Percentiles rank a stretch among this genome's conserved stretches.
phyloP scores from a whole-genome alignment of 2,888 invertebrate species.

The Terebella lapidaria region DNA sequence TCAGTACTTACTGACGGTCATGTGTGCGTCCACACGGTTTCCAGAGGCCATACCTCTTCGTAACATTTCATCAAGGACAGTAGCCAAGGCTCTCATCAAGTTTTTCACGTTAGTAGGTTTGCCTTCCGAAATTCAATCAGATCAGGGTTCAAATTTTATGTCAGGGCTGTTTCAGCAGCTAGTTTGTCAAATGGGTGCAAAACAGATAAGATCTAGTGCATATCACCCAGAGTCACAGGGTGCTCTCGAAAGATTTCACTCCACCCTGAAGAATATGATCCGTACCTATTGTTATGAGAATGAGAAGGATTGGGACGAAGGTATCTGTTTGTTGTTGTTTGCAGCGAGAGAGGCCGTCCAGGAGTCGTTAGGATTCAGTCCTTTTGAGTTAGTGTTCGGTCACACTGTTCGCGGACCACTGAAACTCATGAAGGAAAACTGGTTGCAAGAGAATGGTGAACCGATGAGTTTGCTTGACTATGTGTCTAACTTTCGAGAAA shows the following conservation, averaged over 20 bases:
- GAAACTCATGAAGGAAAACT: neutral
- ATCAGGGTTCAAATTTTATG: slow-evolving; percentile 11
- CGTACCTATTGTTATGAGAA: slow-evolving; percentile 14
- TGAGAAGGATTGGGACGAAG: slow-evolving; percentile 16
- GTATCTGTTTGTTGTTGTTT: neutral
- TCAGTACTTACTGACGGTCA: slow-evolving; percentile 1
- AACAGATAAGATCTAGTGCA: slow-evolving; percentile 9
- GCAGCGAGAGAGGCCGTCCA: neutral
- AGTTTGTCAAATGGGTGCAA: slow-evolving; percentile 4
- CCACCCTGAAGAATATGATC: slow-evolving; percentile 11
- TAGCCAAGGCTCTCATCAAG: neutral
- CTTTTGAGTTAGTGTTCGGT: neutral
- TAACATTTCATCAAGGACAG: neutral
- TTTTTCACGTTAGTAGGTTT: slow-evolving; percentile 3
- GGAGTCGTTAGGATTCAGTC: neutral
- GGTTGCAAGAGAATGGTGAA: neutral
- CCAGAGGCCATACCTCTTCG: slow-evolving; percentile 10
- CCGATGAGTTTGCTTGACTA: slow-evolving; percentile 3
- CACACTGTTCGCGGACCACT: neutral
- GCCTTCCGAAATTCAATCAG: slow-evolving; percentile 6
- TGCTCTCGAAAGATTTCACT: slow-evolving; percentile 6
- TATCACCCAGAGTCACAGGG: slow-evolving; percentile 12
- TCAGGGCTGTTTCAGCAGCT: slow-evolving; percentile 11
- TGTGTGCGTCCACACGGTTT: slow-evolving; percentile 10
- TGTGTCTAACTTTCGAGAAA: slow-evolving; percentile 1